Percentiles rank a stretch among this genome's conserved stretches.
These are phyloP conservation scores for Dasypogon diadema DNA, from an alignment of 2,888 invertebrate species.

Conservation along the genomic window DNA sequence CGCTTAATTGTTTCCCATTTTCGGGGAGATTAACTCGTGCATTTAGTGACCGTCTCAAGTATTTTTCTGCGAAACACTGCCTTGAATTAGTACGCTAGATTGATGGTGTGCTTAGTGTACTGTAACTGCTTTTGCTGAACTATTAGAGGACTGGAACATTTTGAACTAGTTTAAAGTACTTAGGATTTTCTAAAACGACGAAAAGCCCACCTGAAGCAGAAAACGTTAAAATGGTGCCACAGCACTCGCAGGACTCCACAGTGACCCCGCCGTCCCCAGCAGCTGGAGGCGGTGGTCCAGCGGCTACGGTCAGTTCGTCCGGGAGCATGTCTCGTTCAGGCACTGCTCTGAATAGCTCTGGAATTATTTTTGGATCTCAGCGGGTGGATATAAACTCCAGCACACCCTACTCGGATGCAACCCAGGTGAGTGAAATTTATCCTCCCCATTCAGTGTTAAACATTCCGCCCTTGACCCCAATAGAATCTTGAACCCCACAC, in stretches of 20 bases:
- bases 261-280: conserved; percentile 59
- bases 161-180: not conserved
- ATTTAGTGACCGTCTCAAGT: conserved; percentile 4
- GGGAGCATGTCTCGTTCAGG: conserved; percentile 20
- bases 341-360: conserved; percentile 34
- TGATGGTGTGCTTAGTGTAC: no score
- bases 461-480: conserved; percentile 11
- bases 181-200: not conserved
- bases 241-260: conserved; percentile 62
- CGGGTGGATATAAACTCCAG: conserved; percentile 89
- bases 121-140: no score
- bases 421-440: conserved; percentile 80
- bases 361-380: conserved; percentile 88
- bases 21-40: not conserved
- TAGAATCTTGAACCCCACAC: not conserved
- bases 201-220: not conserved
- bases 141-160: not conserved
- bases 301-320: conserved; percentile 36
- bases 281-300: conserved; percentile 54
- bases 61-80: conserved; percentile 15
- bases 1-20: not conserved
- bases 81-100: not conserved
- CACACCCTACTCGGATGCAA: conserved; percentile 98
- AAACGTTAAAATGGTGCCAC: conserved; percentile 61
- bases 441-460: no score